Evolutionary conservation across 2,888 invertebrate species (phyloP).

Genomic region (Formica aserva): DNA sequence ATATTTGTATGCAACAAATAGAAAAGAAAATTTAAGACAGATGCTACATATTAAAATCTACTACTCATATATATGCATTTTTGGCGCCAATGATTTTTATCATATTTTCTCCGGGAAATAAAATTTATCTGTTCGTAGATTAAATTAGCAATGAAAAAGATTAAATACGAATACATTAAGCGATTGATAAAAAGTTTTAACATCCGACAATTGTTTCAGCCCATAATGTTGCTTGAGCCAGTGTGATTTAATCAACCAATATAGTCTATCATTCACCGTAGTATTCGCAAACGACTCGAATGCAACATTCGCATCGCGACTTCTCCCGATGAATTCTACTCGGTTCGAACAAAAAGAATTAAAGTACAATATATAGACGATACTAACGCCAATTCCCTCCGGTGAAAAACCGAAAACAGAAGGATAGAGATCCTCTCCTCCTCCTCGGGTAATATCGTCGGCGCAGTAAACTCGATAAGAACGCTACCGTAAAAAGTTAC

Average conservation of each 20-base stretch:
- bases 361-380: conserved; percentile 10
- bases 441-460: conserved; percentile 21
- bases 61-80: not conserved
- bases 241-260: conserved; percentile 3
- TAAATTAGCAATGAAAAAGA: not conserved
- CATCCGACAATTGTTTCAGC: not conserved
- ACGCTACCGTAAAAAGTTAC: conserved; percentile 42
- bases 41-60: not conserved
- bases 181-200: not conserved
- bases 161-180: not conserved
- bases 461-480: conserved; percentile 43
- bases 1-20: not conserved
- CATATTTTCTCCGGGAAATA: not conserved
- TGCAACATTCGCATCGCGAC: not conserved
- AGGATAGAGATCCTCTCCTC: not conserved
- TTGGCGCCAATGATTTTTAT: not conserved
- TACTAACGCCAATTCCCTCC: not conserved
- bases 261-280: not conserved
- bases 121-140: not conserved
- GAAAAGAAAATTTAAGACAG: not conserved
- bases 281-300: not conserved
- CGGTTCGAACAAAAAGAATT: conserved; percentile 6
- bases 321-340: not conserved
- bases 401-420: conserved; percentile 17
- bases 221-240: not conserved